A percentile compares a stretch with the other conserved stretches of the same genome.
Evolutionary conservation across 2,888 invertebrate genomes (phyloP).

Genomic region (Scaptodrosophila latifasciaeformis): DNA sequence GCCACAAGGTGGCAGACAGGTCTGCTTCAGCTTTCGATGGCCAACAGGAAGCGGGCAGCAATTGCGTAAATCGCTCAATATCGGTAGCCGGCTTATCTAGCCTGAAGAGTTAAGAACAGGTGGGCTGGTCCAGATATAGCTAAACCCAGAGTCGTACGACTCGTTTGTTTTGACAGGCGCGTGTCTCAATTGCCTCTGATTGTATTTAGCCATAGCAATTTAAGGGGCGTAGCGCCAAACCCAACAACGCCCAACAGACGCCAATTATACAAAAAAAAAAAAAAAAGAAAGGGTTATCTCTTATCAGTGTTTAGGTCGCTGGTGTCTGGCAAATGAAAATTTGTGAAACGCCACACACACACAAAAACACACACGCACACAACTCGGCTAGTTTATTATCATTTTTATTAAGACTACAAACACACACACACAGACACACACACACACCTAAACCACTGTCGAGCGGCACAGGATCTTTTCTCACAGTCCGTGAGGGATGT

Average conservation of each 20-base stretch:
- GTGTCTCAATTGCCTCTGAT: not conserved
- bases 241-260: conserved; percentile 3
- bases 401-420: too few relatives aligned
- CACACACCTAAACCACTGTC: too few relatives aligned
- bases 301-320: too few relatives aligned
- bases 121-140: conserved; percentile 46
- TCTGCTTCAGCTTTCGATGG: conserved; percentile 12
- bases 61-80: not conserved
- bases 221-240: conserved; percentile 45
- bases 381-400: too few relatives aligned
- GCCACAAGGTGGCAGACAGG: conserved; percentile 36
- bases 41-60: not conserved
- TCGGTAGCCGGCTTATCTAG: too few relatives aligned
- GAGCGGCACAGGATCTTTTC: too few relatives aligned
- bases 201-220: conserved; percentile 8
- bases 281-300: conserved; percentile 31
- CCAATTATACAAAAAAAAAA: not conserved
- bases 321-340: too few relatives aligned
- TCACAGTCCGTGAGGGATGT: too few relatives aligned
- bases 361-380: too few relatives aligned
- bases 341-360: too few relatives aligned
- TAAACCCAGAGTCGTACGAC: not conserved
- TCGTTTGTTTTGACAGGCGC: conserved; percentile 23
- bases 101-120: too few relatives aligned
- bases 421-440: too few relatives aligned